Base-by-base conservation (phyloP, 2,888 invertebrate genomes). In the Argyra leucocephala region DNA sequence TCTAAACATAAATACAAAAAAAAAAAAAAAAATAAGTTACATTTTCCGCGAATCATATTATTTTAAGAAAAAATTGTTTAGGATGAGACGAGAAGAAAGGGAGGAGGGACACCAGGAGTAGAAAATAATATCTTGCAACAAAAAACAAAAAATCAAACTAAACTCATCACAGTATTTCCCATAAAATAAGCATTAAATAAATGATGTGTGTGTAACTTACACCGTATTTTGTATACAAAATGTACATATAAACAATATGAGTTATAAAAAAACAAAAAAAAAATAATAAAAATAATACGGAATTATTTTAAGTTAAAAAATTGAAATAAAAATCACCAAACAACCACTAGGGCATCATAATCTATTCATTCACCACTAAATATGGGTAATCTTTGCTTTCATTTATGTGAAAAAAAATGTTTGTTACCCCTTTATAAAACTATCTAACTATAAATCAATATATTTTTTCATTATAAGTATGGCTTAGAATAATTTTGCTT, bases 11-110 rank as follows among this genome's bases (percentile, higher is more conserved):
- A 48, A 48, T 9, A 48, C 9, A 48, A 12, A 48, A 48, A 48
- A 48, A 48, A 48, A 48, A 48, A 12, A 5, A 48, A 48, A n/a
- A 48, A 6, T 18, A 48, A 48, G 18, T 48, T 48, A 48, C 48
- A 48, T 48, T 48, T 48, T 48, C 48, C 48, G 48, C 48, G 48
- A 48, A 48, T 48, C 48, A 48, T n/a, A 18, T 48, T 48, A 18
- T 48, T n/a, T 48, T 48, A 5, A 31, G n/a, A 12, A 18, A 18
- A 18, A 18, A 7, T 48, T 48, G 48, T 48, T 48, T 31, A 7
- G 12, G 12, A 31, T 18, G 48, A 18, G 18, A 5, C 4, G 12
- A n/a, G 48, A 18, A 18, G 48, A 18, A 12, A 18, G 48, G 48
- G 48, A 12, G 9, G 48, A n/a, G 12, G 48, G 9, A 48, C 9